Percentiles rank a stretch among this genome's conserved stretches.
phyloP scores from a whole-genome alignment of 2,113 vertebrate genomes.

The Gymnogyps californianus region DNA sequence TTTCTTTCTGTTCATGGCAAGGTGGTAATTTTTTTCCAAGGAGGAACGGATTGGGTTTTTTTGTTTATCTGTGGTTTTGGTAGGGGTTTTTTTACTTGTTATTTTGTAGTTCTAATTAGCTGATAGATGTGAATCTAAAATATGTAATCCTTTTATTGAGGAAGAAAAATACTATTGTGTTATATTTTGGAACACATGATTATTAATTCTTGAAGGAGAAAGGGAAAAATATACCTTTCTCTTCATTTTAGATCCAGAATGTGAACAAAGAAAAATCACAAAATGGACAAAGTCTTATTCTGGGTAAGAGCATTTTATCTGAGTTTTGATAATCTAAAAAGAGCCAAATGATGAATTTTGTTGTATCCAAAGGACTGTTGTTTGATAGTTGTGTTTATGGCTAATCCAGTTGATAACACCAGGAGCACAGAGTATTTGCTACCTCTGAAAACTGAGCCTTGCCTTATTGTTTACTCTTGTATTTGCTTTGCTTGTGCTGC shows the following conservation, averaged over 20 bases:
- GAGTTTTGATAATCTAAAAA: background rate
- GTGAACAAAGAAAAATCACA: background rate
- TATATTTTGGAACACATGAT: conserved; percentile 4
- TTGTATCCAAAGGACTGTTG: background rate
- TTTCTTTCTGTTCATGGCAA: background rate
- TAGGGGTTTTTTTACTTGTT: background rate
- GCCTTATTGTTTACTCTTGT: background rate
- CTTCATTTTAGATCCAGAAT: conserved; percentile 61
- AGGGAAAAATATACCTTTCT: background rate
- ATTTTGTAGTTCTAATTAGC: background rate
- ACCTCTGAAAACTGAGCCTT: background rate
- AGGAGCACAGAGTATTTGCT: background rate
- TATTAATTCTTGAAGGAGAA: background rate
- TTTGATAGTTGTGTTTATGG: background rate
- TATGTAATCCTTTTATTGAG: background rate
- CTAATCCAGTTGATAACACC: background rate
- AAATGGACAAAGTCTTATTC: conserved; percentile 3
- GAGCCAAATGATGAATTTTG: background rate
- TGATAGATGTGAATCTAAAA: background rate
- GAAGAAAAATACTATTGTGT: background rate
- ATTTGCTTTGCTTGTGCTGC: background rate
- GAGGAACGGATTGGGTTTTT: background rate
- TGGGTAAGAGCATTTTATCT: conserved; percentile 58
- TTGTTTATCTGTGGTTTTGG: background rate
- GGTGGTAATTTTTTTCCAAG: background rate